phyloP scores from a whole-genome alignment of 2,888 invertebrate species.

The Crioceris asparagi region DNA sequence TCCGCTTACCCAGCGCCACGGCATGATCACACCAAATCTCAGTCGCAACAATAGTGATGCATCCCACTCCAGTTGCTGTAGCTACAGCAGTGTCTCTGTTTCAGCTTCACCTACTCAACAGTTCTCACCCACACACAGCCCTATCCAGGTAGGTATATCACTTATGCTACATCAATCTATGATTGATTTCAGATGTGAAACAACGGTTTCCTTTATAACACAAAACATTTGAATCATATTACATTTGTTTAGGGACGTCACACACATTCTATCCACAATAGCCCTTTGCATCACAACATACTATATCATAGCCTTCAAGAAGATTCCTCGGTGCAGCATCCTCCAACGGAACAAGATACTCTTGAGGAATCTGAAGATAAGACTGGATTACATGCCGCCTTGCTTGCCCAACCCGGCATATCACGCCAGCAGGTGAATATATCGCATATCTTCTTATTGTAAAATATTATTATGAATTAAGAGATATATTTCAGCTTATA shows the following conservation, averaged over 20 bases:
- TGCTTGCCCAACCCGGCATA: slow-evolving; percentile 64
- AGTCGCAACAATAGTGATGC: slow-evolving; percentile 87
- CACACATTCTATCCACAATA: slow-evolving; percentile 41
- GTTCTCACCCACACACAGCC: slow-evolving; percentile 78
- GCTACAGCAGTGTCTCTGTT: slow-evolving; percentile 58
- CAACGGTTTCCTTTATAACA: no score
- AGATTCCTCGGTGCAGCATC: slow-evolving; percentile 29
- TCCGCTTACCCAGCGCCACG: slow-evolving; percentile 74
- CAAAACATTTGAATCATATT: no score
- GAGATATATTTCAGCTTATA: slow-evolving; percentile 1
- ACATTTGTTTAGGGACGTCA: slow-evolving; percentile 44
- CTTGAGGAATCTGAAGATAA: slow-evolving; percentile 43
- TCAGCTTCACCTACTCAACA: slow-evolving; percentile 47
- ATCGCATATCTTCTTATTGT: neutral
- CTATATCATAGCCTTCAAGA: slow-evolving; percentile 45
- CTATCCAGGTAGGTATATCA: slow-evolving; percentile 50
- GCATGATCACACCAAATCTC: slow-evolving; percentile 69
- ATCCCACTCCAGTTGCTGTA: slow-evolving; percentile 81
- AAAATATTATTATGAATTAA: neutral
- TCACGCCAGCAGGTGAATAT: slow-evolving; percentile 59
- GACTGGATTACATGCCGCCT: slow-evolving; percentile 36
- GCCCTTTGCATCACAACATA: slow-evolving; percentile 44
- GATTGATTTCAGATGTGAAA: no score
- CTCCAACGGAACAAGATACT: slow-evolving; percentile 30
- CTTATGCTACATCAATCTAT: neutral